phyloP scores from a whole-genome alignment of 2,797 vertebrate genomes.

The Fringilla coelebs region DNA sequence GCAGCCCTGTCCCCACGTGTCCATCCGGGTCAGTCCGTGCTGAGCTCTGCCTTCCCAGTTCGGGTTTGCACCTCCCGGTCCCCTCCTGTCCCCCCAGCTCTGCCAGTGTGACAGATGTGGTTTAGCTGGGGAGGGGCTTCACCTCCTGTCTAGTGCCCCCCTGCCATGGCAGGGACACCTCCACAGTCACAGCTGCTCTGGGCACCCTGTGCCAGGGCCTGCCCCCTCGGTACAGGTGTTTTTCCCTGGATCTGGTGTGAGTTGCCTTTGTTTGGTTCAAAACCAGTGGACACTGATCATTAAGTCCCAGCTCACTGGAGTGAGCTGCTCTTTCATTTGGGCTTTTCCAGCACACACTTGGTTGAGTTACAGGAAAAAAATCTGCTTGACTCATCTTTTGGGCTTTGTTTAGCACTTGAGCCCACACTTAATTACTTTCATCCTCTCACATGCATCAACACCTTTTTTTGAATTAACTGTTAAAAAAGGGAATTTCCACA shows the following conservation, averaged over 20 bases:
- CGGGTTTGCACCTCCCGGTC: fast-evolving
- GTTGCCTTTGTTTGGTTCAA: background rate
- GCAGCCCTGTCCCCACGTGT: background rate
- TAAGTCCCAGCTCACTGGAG: background rate
- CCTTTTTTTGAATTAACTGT: background rate
- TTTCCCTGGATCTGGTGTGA: fast-evolving
- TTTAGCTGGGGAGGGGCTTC: background rate
- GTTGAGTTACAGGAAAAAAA: background rate
- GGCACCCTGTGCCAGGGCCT: background rate
- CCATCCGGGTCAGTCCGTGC: fast-evolving
- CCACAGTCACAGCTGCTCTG: background rate
- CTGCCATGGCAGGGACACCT: background rate
- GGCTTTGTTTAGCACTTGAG: background rate
- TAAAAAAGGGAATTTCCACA: background rate
- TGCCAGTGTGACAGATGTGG: background rate
- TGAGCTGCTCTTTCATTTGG: background rate
- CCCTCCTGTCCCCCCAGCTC: background rate
- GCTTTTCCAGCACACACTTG: background rate
- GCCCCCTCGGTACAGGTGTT: background rate
- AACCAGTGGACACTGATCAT: too few relatives aligned
- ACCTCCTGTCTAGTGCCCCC: background rate
- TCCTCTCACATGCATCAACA: background rate
- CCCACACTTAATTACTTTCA: background rate
- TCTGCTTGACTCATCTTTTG: background rate
- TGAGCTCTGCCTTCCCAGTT: background rate